These are phyloP conservation scores for Papio anubis DNA, from an alignment of 2,113 vertebrate genomes.

Conservation along the genomic window DNA sequence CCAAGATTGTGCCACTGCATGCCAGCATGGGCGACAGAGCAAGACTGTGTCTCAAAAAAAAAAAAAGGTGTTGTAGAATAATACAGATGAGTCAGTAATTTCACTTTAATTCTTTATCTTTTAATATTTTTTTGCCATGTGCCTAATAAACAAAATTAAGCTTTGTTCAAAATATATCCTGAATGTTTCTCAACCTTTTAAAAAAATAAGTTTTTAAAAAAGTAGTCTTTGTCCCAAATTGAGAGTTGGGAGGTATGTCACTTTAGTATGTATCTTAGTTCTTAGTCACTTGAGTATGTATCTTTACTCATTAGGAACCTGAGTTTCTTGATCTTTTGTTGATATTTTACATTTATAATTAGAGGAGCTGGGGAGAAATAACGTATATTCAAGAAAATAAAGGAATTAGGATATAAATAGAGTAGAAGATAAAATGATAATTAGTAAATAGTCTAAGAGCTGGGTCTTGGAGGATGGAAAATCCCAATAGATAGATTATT, in stretches of 20 bases:
- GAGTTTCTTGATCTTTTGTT: not conserved
- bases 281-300: not conserved
- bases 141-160: constrained; percentile 4
- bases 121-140: not conserved
- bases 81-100: not conserved
- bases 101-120: constrained; percentile 38
- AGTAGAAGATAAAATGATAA: not conserved
- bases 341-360: constrained; percentile 42
- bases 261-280: not conserved
- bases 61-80: not conserved
- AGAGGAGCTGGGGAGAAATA: not conserved
- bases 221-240: not conserved
- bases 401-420: constrained; percentile 13
- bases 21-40: no score
- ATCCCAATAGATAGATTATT: not conserved
- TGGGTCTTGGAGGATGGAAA: constrained; percentile 15
- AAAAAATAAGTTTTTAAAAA: not conserved
- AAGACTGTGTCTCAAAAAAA: no score
- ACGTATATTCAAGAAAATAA: constrained; percentile 7
- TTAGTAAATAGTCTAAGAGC: not conserved
- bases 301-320: constrained; percentile 3
- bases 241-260: not conserved
- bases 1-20: no score
- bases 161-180: constrained; percentile 10
- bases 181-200: not conserved